Evolutionary conservation across 2,888 invertebrate genomes (phyloP).

Genomic region (Eremobia ochroleuca): DNA sequence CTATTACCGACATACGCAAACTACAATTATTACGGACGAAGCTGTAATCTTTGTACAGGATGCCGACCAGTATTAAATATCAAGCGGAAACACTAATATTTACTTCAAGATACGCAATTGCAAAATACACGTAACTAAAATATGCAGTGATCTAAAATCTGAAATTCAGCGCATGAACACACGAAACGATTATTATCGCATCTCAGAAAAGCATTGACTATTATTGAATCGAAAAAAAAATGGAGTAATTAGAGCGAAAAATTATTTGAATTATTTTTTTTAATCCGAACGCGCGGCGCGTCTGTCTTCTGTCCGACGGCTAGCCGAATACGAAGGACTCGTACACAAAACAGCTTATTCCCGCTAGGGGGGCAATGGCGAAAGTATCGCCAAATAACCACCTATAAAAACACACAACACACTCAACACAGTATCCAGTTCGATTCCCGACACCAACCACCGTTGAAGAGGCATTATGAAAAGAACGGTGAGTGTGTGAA

Average conservation of each 20-base stretch:
- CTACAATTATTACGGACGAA: conserved; percentile 52
- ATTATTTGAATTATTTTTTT: conserved; percentile 46
- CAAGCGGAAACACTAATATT: conserved; percentile 66
- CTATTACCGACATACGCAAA: conserved; percentile 45
- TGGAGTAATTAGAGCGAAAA: conserved; percentile 46
- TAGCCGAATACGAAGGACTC: conserved; percentile 87
- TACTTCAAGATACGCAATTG: conserved; percentile 54
- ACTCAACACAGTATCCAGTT: conserved; percentile 86
- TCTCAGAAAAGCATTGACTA: conserved; percentile 13
- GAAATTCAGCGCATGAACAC: conserved; percentile 21
- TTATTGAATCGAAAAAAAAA: conserved; percentile 4
- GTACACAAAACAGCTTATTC: conserved; percentile 74
- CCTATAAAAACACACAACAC: conserved; percentile 89
- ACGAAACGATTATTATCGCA: conserved; percentile 34
- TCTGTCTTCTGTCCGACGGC: conserved; percentile 79
- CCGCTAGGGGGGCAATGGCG: conserved; percentile 88
- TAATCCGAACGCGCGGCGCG: conserved; percentile 80
- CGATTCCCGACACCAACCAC: conserved; percentile 88
- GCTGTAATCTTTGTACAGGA: conserved; percentile 62
- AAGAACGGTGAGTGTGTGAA: conserved; percentile 87
- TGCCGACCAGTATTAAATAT: conserved; percentile 59
- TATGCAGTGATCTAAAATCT: conserved; percentile 25
- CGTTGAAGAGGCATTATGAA: conserved; percentile 89
- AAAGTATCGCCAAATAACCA: conserved; percentile 90
- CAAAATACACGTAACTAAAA: conserved; percentile 50